phyloP scores from a whole-genome alignment of 2,113 vertebrate species.

The Gymnocephalus cernua region DNA sequence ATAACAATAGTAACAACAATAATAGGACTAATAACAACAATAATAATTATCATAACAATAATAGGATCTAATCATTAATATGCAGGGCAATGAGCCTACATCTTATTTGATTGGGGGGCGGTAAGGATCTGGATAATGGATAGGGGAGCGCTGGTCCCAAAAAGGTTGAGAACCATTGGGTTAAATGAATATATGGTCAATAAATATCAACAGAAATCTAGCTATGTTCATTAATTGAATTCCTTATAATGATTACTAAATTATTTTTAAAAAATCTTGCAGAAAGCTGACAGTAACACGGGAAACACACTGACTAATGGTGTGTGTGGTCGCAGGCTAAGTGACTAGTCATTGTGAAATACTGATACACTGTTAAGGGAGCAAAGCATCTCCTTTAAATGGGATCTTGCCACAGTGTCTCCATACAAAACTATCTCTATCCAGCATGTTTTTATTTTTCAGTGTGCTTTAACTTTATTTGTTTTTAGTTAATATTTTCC shows the following conservation, averaged over 20 bases:
- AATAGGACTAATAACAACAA: too few species aligned
- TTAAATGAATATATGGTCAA: background rate
- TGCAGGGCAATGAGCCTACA: too few species aligned
- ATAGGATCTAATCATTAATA: too few species aligned
- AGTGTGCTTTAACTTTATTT: background rate
- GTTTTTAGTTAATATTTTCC: background rate
- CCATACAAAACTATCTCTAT: background rate
- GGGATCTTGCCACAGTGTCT: background rate
- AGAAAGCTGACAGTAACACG: background rate
- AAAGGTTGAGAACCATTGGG: too few species aligned
- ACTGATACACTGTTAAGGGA: background rate
- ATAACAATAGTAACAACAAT: too few species aligned
- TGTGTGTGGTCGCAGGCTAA: background rate
- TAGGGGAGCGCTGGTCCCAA: too few species aligned
- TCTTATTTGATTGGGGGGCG: too few species aligned
- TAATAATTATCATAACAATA: too few species aligned
- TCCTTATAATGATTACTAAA: background rate
- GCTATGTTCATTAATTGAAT: background rate
- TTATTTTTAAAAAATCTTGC: background rate
- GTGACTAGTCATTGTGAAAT: conserved; percentile 6
- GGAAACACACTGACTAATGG: background rate
- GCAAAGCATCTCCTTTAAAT: conserved; percentile 19
- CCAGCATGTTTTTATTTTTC: background rate
- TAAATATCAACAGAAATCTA: background rate
- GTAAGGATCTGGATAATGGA: too few species aligned